Evolutionary conservation across 1,140 invertebrate species (phyloP).

Genomic region (Drosophila orosa): DNA sequence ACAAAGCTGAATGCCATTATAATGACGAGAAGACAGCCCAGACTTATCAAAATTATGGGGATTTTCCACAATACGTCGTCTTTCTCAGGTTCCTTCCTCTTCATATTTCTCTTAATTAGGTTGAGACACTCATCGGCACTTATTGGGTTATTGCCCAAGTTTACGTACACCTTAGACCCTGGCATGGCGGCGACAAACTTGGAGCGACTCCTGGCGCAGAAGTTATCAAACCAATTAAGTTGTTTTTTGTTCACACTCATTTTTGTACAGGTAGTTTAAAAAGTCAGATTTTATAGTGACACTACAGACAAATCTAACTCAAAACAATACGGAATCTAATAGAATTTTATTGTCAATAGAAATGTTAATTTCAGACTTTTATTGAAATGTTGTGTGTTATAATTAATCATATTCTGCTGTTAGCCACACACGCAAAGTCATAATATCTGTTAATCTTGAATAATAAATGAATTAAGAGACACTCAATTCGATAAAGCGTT

Average conservation of each 20-base stretch:
- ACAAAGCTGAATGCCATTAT: conserved; percentile 14
- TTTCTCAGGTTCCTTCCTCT: neutral
- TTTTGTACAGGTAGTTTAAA: neutral
- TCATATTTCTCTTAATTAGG: conserved; percentile 29
- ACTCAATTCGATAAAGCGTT: neutral
- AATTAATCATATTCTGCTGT: neutral
- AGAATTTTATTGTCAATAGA: neutral
- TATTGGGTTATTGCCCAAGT: conserved; percentile 10
- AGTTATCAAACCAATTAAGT: conserved; percentile 42
- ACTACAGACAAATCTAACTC: neutral
- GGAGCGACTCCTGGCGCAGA: conserved; percentile 38
- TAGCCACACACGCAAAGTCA: conserved; percentile 1
- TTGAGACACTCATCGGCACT: conserved; percentile 49
- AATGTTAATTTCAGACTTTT: neutral
- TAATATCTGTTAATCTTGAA: conserved; percentile 14
- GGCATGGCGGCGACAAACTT: conserved; percentile 17
- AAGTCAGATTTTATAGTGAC: neutral
- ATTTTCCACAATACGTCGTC: conserved; percentile 46
- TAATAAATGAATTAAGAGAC: conserved; percentile 15
- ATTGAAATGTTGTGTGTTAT: neutral
- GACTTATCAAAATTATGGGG: conserved; percentile 26
- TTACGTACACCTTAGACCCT: neutral
- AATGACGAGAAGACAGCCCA: conserved; percentile 21
- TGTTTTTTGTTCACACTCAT: conserved; percentile 7
- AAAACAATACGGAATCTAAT: neutral